phyloP scores from a whole-genome alignment of 2,113 vertebrate species.

The Meleagris gallopavo region DNA sequence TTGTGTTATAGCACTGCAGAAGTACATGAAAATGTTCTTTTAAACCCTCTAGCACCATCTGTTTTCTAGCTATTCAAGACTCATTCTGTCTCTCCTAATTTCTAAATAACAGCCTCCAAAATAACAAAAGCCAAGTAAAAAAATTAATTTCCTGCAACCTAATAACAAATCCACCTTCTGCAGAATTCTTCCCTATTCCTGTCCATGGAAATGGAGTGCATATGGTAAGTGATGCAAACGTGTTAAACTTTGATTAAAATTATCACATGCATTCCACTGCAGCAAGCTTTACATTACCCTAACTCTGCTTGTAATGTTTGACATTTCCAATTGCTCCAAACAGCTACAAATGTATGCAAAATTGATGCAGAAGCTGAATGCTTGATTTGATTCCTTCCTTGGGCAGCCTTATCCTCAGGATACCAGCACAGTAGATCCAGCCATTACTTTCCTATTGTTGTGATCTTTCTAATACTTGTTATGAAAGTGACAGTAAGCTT shows the following conservation, averaged over 20 bases:
- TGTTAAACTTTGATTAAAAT: accelerated
- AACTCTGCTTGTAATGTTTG: neutral
- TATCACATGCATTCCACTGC: neutral
- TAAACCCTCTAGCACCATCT: constrained; percentile 7
- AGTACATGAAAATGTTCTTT: neutral
- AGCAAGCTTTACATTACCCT: neutral
- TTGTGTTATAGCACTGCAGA: neutral
- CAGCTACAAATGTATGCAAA: neutral
- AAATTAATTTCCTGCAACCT: neutral
- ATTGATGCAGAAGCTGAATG: neutral
- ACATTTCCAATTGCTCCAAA: neutral
- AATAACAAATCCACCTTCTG: neutral
- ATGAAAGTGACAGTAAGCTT: neutral
- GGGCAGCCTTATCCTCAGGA: neutral
- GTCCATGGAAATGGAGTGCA: neutral
- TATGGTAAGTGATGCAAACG: neutral
- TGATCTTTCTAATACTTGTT: neutral
- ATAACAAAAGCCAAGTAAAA: neutral
- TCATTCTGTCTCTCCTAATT: neutral
- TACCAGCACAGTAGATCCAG: neutral
- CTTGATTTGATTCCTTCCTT: neutral
- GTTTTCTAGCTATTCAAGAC: neutral
- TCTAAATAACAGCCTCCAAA: neutral
- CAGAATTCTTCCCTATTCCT: neutral
- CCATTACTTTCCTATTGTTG: neutral